Conservation (phyloP, 2,797 vertebrate genomes). For the Diplodus puntazzo region DNA sequence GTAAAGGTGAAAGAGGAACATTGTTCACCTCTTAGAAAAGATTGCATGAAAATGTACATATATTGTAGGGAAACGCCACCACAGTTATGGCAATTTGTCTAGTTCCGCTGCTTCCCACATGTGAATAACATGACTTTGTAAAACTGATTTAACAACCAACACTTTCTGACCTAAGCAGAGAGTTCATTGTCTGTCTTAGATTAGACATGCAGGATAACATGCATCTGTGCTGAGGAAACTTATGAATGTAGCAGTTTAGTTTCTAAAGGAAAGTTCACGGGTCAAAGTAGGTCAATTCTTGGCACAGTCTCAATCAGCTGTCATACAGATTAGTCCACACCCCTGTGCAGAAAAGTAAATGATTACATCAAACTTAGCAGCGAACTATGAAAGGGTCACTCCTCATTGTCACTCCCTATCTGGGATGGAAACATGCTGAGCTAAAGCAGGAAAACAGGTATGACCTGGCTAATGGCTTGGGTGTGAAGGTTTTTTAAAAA, state of each 20-base stretch:
- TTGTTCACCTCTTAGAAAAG: too few species aligned
- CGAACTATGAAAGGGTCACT: conserved; percentile 15
- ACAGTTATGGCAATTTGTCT: too few species aligned
- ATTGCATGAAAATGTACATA: too few species aligned
- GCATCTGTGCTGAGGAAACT: conserved; percentile 12
- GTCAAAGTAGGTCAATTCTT: not conserved
- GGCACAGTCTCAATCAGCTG: not conserved
- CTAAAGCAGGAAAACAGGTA: too few species aligned
- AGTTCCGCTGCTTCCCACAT: too few species aligned
- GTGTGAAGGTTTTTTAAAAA: not conserved
- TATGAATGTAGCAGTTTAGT: not conserved
- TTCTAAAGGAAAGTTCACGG: conserved; percentile 17
- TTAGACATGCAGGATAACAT: conserved; percentile 2
- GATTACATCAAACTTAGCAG: conserved; percentile 13
- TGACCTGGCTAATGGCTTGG: not conserved
- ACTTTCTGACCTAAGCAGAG: not conserved
- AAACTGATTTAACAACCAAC: not conserved
- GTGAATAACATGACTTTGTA: too few species aligned
- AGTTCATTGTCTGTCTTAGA: not conserved
- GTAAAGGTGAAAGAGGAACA: too few species aligned
- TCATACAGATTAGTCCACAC: not conserved
- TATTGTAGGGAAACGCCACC: too few species aligned
- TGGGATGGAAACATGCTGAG: too few species aligned
- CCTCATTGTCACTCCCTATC: too few species aligned
- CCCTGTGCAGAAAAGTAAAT: conserved; percentile 20